Conservation (phyloP, 1,140 invertebrate species). For the Bombus consobrinus region DNA sequence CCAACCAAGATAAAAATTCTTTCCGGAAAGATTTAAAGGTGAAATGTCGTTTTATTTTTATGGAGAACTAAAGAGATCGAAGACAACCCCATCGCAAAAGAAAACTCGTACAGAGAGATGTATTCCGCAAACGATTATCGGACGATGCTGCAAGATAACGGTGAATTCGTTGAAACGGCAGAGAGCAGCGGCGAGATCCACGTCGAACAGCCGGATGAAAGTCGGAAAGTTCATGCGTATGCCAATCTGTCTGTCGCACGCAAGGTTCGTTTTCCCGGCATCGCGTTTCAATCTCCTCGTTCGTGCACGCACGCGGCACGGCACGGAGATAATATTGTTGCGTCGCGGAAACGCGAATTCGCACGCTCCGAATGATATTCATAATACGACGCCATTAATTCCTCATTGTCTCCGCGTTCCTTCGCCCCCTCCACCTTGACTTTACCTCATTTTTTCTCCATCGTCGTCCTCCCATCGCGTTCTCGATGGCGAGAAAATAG, state of each 20-base stretch:
- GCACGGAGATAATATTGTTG: slow-evolving; percentile 58
- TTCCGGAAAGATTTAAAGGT: no score
- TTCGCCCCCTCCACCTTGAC: not conserved
- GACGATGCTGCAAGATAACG: not conserved
- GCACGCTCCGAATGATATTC: slow-evolving; percentile 81
- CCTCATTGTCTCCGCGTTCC: slow-evolving; percentile 75
- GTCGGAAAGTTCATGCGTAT: slow-evolving; percentile 58
- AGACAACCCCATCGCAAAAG: no score
- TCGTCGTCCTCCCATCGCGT: not conserved
- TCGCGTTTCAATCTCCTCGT: slow-evolving; percentile 54
- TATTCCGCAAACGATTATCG: not conserved
- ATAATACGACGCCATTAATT: slow-evolving; percentile 79
- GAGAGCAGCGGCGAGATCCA: not conserved
- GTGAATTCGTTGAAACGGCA: not conserved
- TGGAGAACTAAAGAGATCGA: no score
- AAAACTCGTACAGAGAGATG: no score
- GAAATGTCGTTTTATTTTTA: no score
- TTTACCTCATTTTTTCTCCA: slow-evolving; percentile 26
- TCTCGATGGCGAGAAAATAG: slow-evolving; percentile 59
- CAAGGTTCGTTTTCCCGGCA: slow-evolving; percentile 74
- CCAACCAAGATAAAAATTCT: no score
- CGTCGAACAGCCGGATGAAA: slow-evolving; percentile 66
- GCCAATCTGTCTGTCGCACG: slow-evolving; percentile 68
- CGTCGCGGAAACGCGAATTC: slow-evolving; percentile 76
- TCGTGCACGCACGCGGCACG: not conserved